phyloP scores from a whole-genome alignment of 2,888 invertebrate species.

The Orthosia incerta region DNA sequence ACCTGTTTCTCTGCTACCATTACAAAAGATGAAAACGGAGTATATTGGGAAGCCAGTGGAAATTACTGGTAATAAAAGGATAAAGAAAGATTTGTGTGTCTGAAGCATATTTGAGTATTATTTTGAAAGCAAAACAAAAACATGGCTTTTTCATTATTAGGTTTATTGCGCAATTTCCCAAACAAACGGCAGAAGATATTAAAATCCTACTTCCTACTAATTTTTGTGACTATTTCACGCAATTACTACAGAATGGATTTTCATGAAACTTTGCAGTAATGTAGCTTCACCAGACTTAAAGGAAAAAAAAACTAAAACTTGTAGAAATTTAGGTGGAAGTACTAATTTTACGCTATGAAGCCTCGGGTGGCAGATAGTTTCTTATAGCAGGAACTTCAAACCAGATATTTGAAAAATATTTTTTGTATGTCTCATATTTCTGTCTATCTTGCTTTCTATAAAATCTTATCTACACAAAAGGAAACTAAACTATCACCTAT shows the following conservation, averaged over 20 bases:
- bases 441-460: constrained; percentile 1
- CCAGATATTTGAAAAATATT: not conserved
- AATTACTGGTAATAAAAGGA: constrained; percentile 44
- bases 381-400: not conserved
- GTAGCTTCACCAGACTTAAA: no score
- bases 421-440: not conserved
- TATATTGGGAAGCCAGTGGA: constrained; percentile 11
- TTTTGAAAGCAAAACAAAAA: constrained; percentile 2
- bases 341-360: no score
- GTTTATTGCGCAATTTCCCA: not conserved
- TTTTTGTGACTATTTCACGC: no score
- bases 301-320: no score
- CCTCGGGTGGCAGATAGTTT: not conserved
- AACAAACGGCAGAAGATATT: not conserved
- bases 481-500: constrained; percentile 20
- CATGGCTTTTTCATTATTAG: constrained; percentile 10
- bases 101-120: constrained; percentile 29
- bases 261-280: no score
- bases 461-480: not conserved
- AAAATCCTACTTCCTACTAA: no score
- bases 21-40: constrained; percentile 36
- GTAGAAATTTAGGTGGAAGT: no score
- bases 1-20: constrained; percentile 43
- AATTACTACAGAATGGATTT: no score
- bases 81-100: constrained; percentile 22